A percentile compares a stretch with the other conserved stretches of the same genome.
Conservation (phyloP, 2,113 vertebrate genomes). For the Psettodes erumei region DNA sequence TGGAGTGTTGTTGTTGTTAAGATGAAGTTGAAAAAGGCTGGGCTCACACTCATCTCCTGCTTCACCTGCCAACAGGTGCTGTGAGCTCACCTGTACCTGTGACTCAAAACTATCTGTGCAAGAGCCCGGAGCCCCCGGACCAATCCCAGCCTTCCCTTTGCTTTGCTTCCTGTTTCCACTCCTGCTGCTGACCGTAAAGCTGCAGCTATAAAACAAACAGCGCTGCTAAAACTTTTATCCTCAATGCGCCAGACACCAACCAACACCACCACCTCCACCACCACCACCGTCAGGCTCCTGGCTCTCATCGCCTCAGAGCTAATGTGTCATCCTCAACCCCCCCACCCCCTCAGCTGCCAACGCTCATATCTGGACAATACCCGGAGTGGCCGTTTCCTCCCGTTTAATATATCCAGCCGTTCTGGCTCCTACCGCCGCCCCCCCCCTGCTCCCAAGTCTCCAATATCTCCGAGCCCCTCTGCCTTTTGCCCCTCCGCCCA, state of each 20-base stretch:
- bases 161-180: background rate
- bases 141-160: too few relatives aligned
- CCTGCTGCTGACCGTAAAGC: background rate
- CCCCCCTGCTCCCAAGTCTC: slow-evolving; percentile 37
- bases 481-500: slow-evolving; percentile 2
- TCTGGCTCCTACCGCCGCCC: slow-evolving; percentile 17
- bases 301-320: background rate
- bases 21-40: too few relatives aligned
- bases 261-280: too few relatives aligned
- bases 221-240: background rate
- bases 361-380: slow-evolving; percentile 50
- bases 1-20: too few relatives aligned
- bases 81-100: too few relatives aligned
- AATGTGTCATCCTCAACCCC: too few relatives aligned
- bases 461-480: slow-evolving; percentile 50
- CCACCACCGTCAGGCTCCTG: background rate
- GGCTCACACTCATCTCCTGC: too few relatives aligned
- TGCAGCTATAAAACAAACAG: background rate
- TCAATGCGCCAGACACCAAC: background rate
- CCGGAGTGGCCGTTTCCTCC: slow-evolving; percentile 44
- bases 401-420: slow-evolving; percentile 52
- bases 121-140: too few relatives aligned
- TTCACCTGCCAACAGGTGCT: background rate
- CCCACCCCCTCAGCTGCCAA: slow-evolving; percentile 14
- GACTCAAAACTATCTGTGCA: too few relatives aligned